These are phyloP conservation scores for Alcedo quadribrachys DNA, from an alignment of 2,797 vertebrate species.

Conservation along the genomic window DNA sequence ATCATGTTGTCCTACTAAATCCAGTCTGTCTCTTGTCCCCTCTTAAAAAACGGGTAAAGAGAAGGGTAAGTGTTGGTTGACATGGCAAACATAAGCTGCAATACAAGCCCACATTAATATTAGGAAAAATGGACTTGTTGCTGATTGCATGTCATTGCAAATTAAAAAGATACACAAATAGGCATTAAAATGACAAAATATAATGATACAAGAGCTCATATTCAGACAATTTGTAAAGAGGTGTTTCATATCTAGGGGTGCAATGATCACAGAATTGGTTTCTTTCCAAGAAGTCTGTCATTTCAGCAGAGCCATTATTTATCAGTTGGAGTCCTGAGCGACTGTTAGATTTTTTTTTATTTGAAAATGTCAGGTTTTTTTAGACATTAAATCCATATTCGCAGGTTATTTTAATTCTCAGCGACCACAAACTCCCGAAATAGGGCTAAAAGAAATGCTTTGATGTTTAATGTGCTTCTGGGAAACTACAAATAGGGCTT, in stretches of 20 bases:
- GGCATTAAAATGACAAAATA: slow-evolving; percentile 72
- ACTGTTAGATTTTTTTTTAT: slow-evolving; percentile 59
- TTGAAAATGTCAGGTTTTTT: slow-evolving; percentile 71
- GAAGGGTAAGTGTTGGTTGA: slow-evolving; percentile 45
- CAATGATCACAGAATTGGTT: slow-evolving; percentile 76
- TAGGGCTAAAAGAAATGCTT: slow-evolving; percentile 61
- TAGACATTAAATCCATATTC: slow-evolving; percentile 69
- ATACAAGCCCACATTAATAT: slow-evolving; percentile 67
- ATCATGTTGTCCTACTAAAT: neutral
- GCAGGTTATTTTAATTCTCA: slow-evolving; percentile 68
- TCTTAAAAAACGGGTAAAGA: neutral
- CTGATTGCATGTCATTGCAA: slow-evolving; percentile 59
- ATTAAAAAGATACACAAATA: slow-evolving; percentile 71
- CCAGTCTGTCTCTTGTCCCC: neutral
- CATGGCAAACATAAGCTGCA: slow-evolving; percentile 47
- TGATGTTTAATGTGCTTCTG: slow-evolving; percentile 64
- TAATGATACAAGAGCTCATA: slow-evolving; percentile 67
- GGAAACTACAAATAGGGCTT: slow-evolving; percentile 24
- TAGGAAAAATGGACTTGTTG: slow-evolving; percentile 62
- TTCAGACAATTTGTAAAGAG: slow-evolving; percentile 71
- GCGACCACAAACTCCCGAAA: slow-evolving; percentile 62
- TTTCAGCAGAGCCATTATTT: slow-evolving; percentile 75
- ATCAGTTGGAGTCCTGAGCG: slow-evolving; percentile 66
- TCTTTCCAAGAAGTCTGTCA: slow-evolving; percentile 74
- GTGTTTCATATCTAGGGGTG: slow-evolving; percentile 78